Percentiles rank a stretch among this genome's conserved stretches.
These are phyloP conservation scores for Varecia variegata DNA, from an alignment of 2,797 vertebrate genomes.

Conservation along the genomic window DNA sequence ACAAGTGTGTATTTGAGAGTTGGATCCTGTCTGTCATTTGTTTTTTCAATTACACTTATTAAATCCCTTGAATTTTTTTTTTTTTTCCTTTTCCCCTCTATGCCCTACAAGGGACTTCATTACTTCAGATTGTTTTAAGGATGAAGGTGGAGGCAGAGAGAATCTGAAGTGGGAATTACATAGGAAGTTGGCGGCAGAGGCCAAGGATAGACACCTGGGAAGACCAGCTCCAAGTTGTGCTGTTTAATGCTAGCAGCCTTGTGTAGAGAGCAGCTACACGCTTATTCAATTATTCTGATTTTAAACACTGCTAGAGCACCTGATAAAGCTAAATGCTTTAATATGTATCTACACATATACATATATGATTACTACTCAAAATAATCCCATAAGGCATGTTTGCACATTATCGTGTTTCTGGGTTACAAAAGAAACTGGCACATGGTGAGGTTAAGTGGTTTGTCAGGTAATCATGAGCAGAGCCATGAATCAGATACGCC, in stretches of 20 bases:
- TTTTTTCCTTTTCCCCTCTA: background rate
- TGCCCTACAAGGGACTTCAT: background rate
- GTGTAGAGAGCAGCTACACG: background rate
- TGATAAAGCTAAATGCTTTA: background rate
- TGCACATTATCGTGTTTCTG: constrained; percentile 52
- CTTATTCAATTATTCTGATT: background rate
- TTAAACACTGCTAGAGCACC: constrained; percentile 33
- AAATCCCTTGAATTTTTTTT: background rate
- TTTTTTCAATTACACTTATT: constrained; percentile 51
- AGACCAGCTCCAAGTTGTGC: background rate
- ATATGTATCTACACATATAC: background rate
- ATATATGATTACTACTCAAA: background rate
- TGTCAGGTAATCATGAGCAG: constrained; percentile 21
- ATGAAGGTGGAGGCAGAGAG: background rate
- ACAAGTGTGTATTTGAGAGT: constrained; percentile 24
- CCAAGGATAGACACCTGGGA: background rate
- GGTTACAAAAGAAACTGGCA: constrained; percentile 45
- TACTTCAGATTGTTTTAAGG: constrained; percentile 46
- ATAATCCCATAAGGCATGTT: background rate
- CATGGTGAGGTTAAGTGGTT: background rate
- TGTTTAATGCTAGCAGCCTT: background rate
- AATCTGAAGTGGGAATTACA: background rate
- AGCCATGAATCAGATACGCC: background rate
- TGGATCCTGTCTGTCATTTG: constrained; percentile 28
- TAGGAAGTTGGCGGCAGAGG: background rate